These are phyloP conservation scores for Muntiacus muntjak DNA, from an alignment of 2,113 vertebrate species.

Conservation along the genomic window DNA sequence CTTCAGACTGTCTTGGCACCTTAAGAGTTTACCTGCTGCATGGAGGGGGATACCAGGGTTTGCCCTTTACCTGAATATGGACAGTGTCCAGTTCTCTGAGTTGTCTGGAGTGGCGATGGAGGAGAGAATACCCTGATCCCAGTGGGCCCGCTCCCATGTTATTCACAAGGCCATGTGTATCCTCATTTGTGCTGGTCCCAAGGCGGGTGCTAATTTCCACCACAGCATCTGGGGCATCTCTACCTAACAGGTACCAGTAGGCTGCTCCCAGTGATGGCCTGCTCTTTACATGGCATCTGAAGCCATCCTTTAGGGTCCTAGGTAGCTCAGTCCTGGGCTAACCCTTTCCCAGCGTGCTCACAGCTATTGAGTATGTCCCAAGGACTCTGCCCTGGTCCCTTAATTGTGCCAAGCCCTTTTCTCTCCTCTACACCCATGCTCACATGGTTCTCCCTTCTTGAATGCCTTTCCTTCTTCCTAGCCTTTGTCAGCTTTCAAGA, in stretches of 20 bases:
- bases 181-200: not conserved
- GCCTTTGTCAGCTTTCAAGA: not conserved
- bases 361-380: not conserved
- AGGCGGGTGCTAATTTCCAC: not conserved
- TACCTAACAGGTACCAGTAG: fast-evolving
- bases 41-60: not conserved
- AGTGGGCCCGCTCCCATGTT: not conserved
- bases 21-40: not conserved
- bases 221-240: fast-evolving
- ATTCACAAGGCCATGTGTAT: not conserved
- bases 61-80: too few species aligned
- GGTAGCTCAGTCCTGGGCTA: not conserved
- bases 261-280: not conserved
- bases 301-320: not conserved
- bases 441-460: not conserved
- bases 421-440: not conserved
- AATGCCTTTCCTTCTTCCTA: not conserved
- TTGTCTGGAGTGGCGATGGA: not conserved
- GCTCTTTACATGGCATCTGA: not conserved
- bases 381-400: not conserved
- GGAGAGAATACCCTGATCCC: not conserved
- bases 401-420: not conserved
- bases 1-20: not conserved
- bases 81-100: not conserved
- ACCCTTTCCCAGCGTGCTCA: not conserved